Evolutionary conservation across 2,797 vertebrate species (phyloP), one percentile per base, ranked within the genome.

Genomic region (Sus cebifrons): DNA sequence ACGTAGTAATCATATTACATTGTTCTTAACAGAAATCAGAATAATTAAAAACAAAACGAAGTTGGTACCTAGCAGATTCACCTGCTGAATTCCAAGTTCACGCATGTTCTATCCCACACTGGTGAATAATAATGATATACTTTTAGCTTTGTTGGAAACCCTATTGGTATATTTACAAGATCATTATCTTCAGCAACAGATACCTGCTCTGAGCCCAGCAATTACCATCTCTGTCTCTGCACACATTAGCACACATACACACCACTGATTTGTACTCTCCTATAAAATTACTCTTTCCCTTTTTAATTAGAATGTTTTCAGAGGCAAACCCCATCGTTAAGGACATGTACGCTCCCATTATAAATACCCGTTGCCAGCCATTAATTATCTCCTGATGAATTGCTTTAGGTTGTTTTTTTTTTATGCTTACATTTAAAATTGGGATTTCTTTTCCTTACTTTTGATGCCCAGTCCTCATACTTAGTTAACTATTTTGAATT

Each of bases 241-340:
- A 67, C 82, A 86, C 65, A 98, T 97, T 95, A 98, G 92, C 84
- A 82, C 70, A 86, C 81, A 67, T 52, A 96, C 86, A 96, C 75
- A 92, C 91, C 81, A 60, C 86, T 96, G 96, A 98, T 98, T 97
- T 98, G 97, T 97, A 97, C 94, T 98, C 92, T 96, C 93, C 81
- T 96, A 86, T 94, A 93, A 95, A 97, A 97, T 96, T 96, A 95
- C 94, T 98, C 96, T 97, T 98, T 98, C 97, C 77, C 96, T 97
- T 98, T 97, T 96, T 96, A 97, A 98, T 97, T 96, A 97, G 95
- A 77, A 85, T 95, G 89, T 93, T 97, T 97, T 93, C 91, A 94
- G 97, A 96, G 71, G 84, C 20, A 95, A 96, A 74, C 95, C 95
- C 96, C 60, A 21, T 98, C 25, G 85, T 98, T 98, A 98, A 93